Evolutionary conservation across 2,113 vertebrate genomes (phyloP), one percentile per base, ranked within the genome.

Genomic region (Cebus imitator): DNA sequence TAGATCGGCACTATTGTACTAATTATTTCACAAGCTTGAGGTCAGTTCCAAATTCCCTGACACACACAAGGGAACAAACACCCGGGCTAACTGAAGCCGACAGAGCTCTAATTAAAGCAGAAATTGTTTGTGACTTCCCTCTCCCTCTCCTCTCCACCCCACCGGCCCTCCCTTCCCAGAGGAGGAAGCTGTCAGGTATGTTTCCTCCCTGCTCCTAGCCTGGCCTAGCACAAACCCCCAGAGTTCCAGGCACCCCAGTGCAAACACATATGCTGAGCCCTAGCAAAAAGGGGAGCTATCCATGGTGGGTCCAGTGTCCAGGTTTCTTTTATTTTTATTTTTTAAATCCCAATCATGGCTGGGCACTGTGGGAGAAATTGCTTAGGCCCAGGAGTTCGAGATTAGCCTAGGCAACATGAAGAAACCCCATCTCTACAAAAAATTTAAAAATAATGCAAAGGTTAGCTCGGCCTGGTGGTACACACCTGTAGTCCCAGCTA

Each of bases 11-110:
- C 98, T 99, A 99, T 99, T 99, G 98, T 98, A 98, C 99, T 99
- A 99, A 99, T 99, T 99, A 99, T 99, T 99, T 99, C 99, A 99
- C 98, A 98, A 98, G 98, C 98, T 98, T 96, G 82, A 98, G 98
- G 98, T 98, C 87, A 8, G 97, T 98, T 99, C 98, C 99, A 98
- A 98, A 98, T 98, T 98, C 98, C 98, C 98, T 98, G 98, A 98
- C 98, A 96, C 97, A 96, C 98, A 94, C 97, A 91, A 80, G 97
- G 98, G 97, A 98, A 96, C 94, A 97, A 97, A 98, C 95, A 97
- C 96, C 98, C 96, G 75, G 98, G 96, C 98, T 98, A 97, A 98
- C 97, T 91, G 95, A 97, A 97, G 97, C 96, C 73, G 95, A 97
- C 98, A 96, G 97, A 96, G 96, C 98, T 96, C 97, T 98, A 98